These are phyloP conservation scores for Cyanoderma ruficeps DNA, from an alignment of 2,113 vertebrate genomes.

Conservation along the genomic window DNA sequence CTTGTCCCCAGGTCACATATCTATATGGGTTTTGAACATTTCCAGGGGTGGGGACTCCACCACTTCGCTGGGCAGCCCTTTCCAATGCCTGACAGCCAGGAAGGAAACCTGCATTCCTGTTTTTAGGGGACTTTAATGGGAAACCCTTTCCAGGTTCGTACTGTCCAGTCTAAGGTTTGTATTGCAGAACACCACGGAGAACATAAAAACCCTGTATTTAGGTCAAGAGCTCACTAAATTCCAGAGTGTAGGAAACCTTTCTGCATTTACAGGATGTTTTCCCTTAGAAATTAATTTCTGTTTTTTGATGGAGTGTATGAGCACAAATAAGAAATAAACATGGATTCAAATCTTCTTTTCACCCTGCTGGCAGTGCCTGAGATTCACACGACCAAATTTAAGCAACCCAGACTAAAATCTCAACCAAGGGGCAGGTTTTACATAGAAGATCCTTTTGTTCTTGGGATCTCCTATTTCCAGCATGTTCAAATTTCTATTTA, in stretches of 20 bases:
- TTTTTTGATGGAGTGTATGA: fast-evolving
- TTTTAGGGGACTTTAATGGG: neutral
- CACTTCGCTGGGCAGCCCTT: neutral
- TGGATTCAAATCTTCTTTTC: neutral
- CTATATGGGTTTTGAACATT: neutral
- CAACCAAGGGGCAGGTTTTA: neutral
- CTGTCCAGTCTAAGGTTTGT: neutral
- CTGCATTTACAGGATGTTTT: neutral
- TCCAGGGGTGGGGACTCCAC: neutral
- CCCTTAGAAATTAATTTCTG: neutral
- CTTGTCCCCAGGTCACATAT: neutral
- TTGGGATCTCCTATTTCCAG: neutral
- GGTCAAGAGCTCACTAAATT: neutral
- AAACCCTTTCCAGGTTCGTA: neutral
- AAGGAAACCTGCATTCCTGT: neutral
- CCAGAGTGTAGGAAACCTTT: neutral
- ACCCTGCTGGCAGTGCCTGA: neutral
- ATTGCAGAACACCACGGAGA: neutral
- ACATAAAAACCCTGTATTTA: neutral
- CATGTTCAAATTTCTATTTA: neutral
- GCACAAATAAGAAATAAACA: neutral
- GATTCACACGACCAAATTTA: neutral
- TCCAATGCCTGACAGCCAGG: neutral
- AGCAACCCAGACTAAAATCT: neutral
- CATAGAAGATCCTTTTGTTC: neutral